A percentile compares a stretch with the other conserved stretches of the same genome.
Conservation (phyloP, 2,113 vertebrate species). For the Polyodon spathula region DNA sequence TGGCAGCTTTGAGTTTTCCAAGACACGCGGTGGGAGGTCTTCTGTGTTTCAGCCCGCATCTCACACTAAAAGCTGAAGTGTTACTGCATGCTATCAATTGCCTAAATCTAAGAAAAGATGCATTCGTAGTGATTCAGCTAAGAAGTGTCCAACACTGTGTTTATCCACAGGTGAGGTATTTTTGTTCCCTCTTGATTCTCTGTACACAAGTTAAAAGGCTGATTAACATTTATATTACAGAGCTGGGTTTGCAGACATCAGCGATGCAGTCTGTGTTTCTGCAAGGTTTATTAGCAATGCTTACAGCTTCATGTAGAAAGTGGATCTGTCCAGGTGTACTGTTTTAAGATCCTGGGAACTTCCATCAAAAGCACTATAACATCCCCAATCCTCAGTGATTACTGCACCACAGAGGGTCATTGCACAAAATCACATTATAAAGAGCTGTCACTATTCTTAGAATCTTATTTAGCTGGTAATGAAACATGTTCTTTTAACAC, state of each 20-base stretch:
- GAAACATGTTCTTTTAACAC: too few relatives aligned
- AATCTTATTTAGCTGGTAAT: too few relatives aligned
- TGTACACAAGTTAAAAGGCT: conserved; percentile 44
- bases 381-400: conserved; percentile 49
- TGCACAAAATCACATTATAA: too few relatives aligned
- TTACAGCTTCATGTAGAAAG: too few relatives aligned
- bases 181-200: conserved; percentile 27
- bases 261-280: conserved; percentile 23
- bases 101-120: conserved; percentile 20
- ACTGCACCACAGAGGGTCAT: conserved; percentile 30
- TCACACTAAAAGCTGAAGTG: neutral
- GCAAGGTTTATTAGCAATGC: conserved; percentile 7
- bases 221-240: conserved; percentile 59
- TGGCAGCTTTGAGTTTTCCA: conserved; percentile 10
- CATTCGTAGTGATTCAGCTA: conserved; percentile 20
- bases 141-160: conserved; percentile 19
- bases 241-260: conserved; percentile 39
- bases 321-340: conserved; percentile 47
- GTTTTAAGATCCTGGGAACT: conserved; percentile 47
- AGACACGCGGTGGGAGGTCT: neutral
- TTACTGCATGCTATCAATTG: conserved; percentile 8
- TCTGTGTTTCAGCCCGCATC: neutral
- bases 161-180: conserved; percentile 42
- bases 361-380: conserved; percentile 36
- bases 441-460: too few relatives aligned